Evolutionary conservation across 2,113 vertebrate genomes (phyloP).

Genomic region (Psittacula cyanocephala): DNA sequence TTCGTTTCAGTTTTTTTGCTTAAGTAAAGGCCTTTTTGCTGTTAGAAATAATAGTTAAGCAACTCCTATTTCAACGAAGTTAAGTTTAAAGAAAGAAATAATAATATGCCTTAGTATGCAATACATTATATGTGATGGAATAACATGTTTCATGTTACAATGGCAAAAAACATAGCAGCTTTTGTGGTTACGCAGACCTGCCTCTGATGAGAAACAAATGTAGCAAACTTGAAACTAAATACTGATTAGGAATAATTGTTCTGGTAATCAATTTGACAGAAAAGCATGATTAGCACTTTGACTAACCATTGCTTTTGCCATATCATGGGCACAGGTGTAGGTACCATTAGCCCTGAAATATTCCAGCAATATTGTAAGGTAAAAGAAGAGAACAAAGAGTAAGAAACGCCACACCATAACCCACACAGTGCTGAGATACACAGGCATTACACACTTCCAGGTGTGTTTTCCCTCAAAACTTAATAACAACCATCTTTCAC

Average conservation of each 20-base stretch:
- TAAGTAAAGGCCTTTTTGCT: neutral
- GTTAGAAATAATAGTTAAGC: neutral
- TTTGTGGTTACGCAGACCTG: neutral
- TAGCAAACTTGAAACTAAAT: neutral
- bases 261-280: neutral
- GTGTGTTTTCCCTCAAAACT: neutral
- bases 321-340: neutral
- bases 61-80: neutral
- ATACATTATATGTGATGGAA: neutral
- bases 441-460: neutral
- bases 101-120: neutral
- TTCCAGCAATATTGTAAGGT: neutral
- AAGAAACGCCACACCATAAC: neutral
- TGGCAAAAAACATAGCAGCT: neutral
- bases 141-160: neutral
- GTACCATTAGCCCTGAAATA: neutral
- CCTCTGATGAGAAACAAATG: neutral
- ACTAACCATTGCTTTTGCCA: neutral
- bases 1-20: neutral
- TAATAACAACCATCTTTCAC: neutral
- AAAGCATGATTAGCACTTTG: neutral
- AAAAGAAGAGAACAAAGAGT: neutral
- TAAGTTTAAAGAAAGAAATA: neutral
- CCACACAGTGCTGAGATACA: fast-evolving
- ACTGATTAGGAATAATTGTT: neutral